These are phyloP conservation scores for Orthosia gracilis DNA, from an alignment of 2,888 invertebrate genomes.

Conservation along the genomic window DNA sequence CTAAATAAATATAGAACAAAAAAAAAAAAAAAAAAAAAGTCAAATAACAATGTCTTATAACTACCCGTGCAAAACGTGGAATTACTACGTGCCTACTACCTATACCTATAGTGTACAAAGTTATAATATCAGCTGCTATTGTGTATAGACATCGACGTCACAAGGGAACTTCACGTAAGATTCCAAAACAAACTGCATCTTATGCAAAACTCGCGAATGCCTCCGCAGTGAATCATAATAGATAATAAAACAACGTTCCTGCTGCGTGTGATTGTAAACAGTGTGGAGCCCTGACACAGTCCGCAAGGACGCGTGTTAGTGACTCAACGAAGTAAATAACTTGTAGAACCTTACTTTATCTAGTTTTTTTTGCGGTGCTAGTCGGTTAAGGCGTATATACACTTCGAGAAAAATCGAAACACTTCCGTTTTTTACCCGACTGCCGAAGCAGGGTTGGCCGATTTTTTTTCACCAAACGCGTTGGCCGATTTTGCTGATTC, in stretches of 20 bases:
- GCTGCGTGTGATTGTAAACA: constrained; percentile 60
- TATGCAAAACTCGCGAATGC: constrained; percentile 62
- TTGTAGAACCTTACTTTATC: constrained; percentile 50
- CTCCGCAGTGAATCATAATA: constrained; percentile 56
- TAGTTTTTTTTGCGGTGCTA: constrained; percentile 28
- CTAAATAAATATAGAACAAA: too few species aligned
- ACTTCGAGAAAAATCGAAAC: too few species aligned
- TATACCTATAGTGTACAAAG: background rate
- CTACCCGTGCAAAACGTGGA: constrained; percentile 3
- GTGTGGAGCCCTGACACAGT: constrained; percentile 70
- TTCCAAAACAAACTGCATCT: constrained; percentile 63
- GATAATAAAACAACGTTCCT: constrained; percentile 68
- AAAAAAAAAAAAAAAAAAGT: too few species aligned
- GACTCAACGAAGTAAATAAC: constrained; percentile 72
- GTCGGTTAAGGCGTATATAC: background rate
- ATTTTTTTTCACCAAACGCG: too few species aligned
- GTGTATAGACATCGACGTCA: constrained; percentile 15
- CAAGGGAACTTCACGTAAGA: constrained; percentile 38
- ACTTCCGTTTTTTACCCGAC: too few species aligned
- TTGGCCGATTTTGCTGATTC: too few species aligned
- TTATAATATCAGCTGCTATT: constrained; percentile 14
- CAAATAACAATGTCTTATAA: constrained; percentile 20
- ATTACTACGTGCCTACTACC: background rate
- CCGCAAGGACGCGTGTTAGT: constrained; percentile 77
- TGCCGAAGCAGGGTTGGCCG: too few species aligned